Evolutionary conservation across 2,888 invertebrate genomes (phyloP).

Genomic region (Alsophila aescularia): DNA sequence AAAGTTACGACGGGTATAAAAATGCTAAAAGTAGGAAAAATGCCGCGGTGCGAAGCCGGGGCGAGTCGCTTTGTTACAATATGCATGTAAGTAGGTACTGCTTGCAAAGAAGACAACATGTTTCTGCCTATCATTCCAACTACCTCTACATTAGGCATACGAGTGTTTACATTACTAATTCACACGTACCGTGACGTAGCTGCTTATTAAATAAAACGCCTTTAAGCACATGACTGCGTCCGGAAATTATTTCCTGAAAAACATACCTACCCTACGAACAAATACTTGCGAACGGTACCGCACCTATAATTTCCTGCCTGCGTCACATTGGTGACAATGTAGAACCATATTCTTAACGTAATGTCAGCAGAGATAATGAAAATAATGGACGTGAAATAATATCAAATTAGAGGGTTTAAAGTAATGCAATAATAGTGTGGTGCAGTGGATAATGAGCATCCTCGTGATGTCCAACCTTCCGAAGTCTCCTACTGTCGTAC

Average conservation of each 20-base stretch:
- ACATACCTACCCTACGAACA: slow-evolving; percentile 45
- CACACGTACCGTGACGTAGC: slow-evolving; percentile 22
- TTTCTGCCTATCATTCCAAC: not conserved
- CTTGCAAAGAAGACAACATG: not conserved
- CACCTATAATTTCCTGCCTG: slow-evolving; percentile 75
- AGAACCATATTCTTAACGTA: slow-evolving; percentile 70
- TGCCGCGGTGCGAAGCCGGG: too few species aligned
- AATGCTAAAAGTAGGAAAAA: too few species aligned
- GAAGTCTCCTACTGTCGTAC: slow-evolving; percentile 26
- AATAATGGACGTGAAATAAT: slow-evolving; percentile 81
- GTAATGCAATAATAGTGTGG: slow-evolving; percentile 74
- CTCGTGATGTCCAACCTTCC: slow-evolving; percentile 57
- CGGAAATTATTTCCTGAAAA: slow-evolving; percentile 67
- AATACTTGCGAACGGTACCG: slow-evolving; percentile 46
- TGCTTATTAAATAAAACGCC: slow-evolving; percentile 34
- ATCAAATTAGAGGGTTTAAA: slow-evolving; percentile 78
- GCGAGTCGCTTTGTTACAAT: too few species aligned
- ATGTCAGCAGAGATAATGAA: slow-evolving; percentile 78
- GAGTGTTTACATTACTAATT: slow-evolving; percentile 12
- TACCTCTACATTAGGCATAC: slow-evolving; percentile 3
- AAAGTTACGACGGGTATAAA: too few species aligned
- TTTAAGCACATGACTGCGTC: slow-evolving; percentile 44
- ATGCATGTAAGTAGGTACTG: not conserved
- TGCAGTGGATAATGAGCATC: slow-evolving; percentile 64
- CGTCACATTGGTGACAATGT: slow-evolving; percentile 75